Conservation (phyloP, 1,140 invertebrate species). For the Pollicipes pollicipes region DNA sequence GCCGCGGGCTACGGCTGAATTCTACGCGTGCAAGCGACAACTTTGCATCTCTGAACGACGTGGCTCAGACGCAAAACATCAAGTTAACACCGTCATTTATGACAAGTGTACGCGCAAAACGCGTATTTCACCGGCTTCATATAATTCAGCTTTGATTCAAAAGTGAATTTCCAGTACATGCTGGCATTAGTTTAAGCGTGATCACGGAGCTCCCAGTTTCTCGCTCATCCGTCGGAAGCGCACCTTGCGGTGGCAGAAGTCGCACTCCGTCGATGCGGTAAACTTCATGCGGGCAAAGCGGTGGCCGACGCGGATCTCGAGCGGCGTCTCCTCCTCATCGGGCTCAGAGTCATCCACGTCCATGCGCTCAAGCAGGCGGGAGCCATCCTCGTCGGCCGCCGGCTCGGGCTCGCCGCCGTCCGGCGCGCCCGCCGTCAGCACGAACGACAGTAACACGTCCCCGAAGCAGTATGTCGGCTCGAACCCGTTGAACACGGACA, state of each 20-base stretch:
- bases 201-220: conserved; percentile 11
- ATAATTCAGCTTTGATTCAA: too few species aligned
- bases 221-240: conserved; percentile 7
- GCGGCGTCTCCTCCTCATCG: conserved; percentile 5
- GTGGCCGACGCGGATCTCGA: conserved; percentile 26
- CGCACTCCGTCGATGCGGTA: conserved; percentile 64
- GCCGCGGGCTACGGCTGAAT: too few species aligned
- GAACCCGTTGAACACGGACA: conserved; percentile 61
- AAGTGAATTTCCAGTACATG: too few species aligned
- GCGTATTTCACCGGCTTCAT: too few species aligned
- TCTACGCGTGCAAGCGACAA: too few species aligned
- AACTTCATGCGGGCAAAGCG: conserved; percentile 73
- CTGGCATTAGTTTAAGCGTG: too few species aligned
- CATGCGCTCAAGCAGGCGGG: not conserved
- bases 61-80: too few species aligned
- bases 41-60: too few species aligned
- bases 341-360: not conserved
- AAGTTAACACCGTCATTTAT: too few species aligned
- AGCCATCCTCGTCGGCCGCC: conserved; percentile 14
- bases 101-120: too few species aligned
- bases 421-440: conserved; percentile 24
- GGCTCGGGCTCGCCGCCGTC: conserved; percentile 17
- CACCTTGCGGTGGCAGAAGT: conserved; percentile 82
- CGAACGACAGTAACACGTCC: conserved; percentile 66
- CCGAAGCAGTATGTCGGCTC: conserved; percentile 76